These are phyloP conservation scores for Argya squamiceps DNA, from an alignment of 2,797 vertebrate genomes.

Conservation along the genomic window DNA sequence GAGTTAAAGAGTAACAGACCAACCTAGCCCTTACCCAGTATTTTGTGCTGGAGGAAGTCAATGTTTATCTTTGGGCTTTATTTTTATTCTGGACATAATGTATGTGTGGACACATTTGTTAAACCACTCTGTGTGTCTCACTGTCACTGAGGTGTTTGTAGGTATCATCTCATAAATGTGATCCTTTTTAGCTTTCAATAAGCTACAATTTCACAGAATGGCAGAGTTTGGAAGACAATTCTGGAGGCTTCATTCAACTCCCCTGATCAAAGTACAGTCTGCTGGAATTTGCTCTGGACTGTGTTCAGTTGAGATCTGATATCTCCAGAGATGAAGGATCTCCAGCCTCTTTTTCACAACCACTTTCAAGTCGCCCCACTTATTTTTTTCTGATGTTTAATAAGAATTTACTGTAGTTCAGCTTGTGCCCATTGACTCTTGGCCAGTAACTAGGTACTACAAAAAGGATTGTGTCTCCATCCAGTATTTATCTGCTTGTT, in stretches of 20 bases:
- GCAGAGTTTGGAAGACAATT: background rate
- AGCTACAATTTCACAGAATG: background rate
- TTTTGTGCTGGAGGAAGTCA: background rate
- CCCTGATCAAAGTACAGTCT: background rate
- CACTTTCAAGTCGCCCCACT: background rate
- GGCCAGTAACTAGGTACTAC: too few species aligned
- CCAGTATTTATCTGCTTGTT: background rate
- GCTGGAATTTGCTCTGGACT: background rate
- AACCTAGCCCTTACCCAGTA: rapidly evolving
- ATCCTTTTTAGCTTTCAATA: background rate
- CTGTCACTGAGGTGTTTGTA: background rate
- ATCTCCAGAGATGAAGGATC: background rate
- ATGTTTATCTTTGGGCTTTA: background rate
- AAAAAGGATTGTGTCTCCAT: background rate
- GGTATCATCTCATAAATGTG: background rate
- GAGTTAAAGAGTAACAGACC: background rate
- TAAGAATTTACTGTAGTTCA: background rate
- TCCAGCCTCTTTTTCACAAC: background rate
- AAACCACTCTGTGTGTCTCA: background rate
- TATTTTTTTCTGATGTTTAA: background rate
- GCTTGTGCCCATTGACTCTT: background rate
- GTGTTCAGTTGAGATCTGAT: background rate
- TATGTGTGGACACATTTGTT: background rate
- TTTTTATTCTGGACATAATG: background rate
- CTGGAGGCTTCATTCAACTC: background rate